phyloP scores from a whole-genome alignment of 2,888 invertebrate species.

The Drosophila buzzatii region DNA sequence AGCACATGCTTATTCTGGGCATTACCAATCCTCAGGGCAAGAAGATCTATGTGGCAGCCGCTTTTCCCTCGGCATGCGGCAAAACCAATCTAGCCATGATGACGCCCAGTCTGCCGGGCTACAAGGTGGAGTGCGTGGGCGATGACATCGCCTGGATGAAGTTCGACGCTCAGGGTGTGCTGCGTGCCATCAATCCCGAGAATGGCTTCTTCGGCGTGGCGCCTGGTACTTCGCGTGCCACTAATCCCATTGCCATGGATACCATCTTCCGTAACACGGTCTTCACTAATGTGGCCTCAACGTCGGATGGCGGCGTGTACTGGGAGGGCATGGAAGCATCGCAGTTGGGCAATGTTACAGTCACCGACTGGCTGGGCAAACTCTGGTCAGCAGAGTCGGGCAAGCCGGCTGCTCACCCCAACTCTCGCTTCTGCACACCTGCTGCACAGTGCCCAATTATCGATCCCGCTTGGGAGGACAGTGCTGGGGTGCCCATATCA shows the following conservation, averaged over 20 bases:
- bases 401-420: constrained; percentile 97
- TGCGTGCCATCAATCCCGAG: constrained; percentile 98
- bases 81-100: constrained; percentile 99
- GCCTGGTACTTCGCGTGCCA: constrained; percentile 94
- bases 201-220: constrained; percentile 99
- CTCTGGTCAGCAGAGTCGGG: constrained; percentile 89
- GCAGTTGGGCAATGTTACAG: constrained; percentile 87
- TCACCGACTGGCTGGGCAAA: constrained; percentile 94
- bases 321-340: constrained; percentile 99
- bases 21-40: constrained; percentile 95
- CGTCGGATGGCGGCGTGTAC: constrained; percentile 97
- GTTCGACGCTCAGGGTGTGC: constrained; percentile 93
- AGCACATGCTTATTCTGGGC: constrained; percentile 99
- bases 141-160: constrained; percentile 99
- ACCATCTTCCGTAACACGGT: constrained; percentile 96
- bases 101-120: constrained; percentile 96
- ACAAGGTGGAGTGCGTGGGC: constrained; percentile 96
- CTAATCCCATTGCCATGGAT: constrained; percentile 98
- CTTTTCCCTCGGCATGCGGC: constrained; percentile 99
- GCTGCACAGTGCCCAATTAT: constrained; percentile 98
- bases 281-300: constrained; percentile 98
- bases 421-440: constrained; percentile 98
- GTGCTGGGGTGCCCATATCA: constrained; percentile 97
- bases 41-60: constrained; percentile 97
- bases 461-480: constrained; percentile 95